phyloP scores from a whole-genome alignment of 2,113 vertebrate species.

The Pristiophorus japonicus region DNA sequence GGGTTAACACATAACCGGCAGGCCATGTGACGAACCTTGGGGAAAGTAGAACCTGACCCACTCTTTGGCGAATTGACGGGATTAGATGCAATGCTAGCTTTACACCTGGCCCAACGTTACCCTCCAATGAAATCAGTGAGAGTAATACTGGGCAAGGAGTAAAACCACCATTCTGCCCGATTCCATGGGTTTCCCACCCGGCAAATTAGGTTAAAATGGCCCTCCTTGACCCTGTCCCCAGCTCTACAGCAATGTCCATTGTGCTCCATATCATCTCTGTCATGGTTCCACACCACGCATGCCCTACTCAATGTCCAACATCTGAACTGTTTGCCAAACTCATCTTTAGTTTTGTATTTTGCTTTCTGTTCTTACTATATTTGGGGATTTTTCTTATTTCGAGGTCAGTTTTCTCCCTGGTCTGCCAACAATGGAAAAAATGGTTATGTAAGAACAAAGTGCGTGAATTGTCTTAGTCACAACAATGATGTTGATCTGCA shows the following conservation, averaged over 20 bases:
- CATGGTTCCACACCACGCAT: neutral
- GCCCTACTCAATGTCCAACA: neutral
- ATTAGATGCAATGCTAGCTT: neutral
- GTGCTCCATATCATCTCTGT: neutral
- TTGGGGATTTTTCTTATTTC: neutral
- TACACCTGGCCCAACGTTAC: neutral
- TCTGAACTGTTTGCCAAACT: neutral
- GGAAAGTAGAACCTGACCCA: neutral
- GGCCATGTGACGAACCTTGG: neutral
- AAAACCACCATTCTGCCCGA: neutral
- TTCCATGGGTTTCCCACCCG: neutral
- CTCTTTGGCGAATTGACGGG: neutral
- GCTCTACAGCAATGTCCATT: neutral
- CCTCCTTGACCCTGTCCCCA: neutral
- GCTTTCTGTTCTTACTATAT: neutral
- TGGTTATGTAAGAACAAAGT: neutral
- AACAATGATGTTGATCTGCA: neutral
- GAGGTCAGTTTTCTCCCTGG: neutral
- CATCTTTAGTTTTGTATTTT: neutral
- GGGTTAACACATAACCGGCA: neutral
- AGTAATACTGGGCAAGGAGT: no score
- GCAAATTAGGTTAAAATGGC: neutral
- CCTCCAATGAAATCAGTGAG: neutral
- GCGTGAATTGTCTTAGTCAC: neutral
- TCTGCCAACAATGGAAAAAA: neutral